Base-by-base conservation (phyloP, 35 echinoderm and acorn worm species). In the Hemicentrotus pulcherrimus region DNA sequence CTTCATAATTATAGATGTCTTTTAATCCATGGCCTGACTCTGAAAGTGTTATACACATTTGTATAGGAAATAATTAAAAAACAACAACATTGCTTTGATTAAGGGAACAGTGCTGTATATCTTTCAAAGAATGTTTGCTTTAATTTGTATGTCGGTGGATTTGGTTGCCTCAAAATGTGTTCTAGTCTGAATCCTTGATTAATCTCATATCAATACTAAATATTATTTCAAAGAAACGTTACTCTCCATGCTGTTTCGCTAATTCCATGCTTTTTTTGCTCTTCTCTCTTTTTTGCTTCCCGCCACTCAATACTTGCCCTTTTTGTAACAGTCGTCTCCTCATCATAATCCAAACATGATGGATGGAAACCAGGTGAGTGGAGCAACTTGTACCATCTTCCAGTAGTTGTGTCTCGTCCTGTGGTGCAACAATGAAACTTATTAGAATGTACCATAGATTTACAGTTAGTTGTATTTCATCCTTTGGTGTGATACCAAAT, bases 281-380 rank as follows among this genome's bases (percentile, higher is more conserved):
- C 94, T 14, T 52, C 61, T 94, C 46, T 31, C 47, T 88, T 86
- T 85, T 92, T 94, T 92, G 33, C 60, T 86, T 33, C 46, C 32
- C 30, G 28, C 47, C 11, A 30, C 58, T 86, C 31, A 94, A 86
- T 2, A 46, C 47, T 88, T 88, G 71, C 46, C 47, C 47, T 41
- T 95, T 45, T 46, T 87, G 45, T 86, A 92, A 59, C 96, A 97
- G 96, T 95, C 95, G 95, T 95, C 96, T 97, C 96, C 95, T 86
- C 96, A 97, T 94, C 94, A 94, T 96, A 95, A 95, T 95, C 95
- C 94, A 59, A 95, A 96, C 94, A 97, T 97, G 96, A 95, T 95
- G 94, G 94, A 96, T 87, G 95, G 92, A 88, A 97, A 95, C 95
- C 96, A 97, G 95, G 96, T 97, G 61, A 95, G 96, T 95, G 45